Conservation (phyloP, 2,797 vertebrate genomes). For the Eutrigla gurnardus region DNA sequence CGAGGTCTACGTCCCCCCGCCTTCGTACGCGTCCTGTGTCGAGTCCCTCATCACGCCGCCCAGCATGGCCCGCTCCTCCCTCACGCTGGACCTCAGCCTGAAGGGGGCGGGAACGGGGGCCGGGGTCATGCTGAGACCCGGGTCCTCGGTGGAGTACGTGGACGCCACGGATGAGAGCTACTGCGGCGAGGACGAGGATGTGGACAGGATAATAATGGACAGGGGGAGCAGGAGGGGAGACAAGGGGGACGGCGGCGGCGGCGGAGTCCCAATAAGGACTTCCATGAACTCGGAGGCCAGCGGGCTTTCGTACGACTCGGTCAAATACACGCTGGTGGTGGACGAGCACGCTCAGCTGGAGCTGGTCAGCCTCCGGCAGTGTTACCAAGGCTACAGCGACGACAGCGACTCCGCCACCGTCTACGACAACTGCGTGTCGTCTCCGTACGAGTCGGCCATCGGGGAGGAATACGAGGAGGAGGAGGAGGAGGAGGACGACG, state of each 20-base stretch:
- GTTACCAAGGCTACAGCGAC: conserved; percentile 95
- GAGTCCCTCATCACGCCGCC: conserved; percentile 79
- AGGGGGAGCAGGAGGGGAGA: conserved; percentile 55
- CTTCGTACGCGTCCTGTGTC: conserved; percentile 83
- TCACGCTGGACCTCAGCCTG: conserved; percentile 71
- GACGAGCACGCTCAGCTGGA: conserved; percentile 96
- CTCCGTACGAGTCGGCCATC: conserved; percentile 93
- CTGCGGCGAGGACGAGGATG: conserved; percentile 77
- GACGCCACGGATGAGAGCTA: conserved; percentile 77
- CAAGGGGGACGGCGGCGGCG: conserved; percentile 33
- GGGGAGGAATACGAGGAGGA: conserved; percentile 96
- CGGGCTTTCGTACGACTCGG: conserved; percentile 96
- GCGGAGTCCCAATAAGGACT: conserved; percentile 80
- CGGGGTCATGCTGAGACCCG: conserved; percentile 60
- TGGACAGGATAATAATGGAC: conserved; percentile 74
- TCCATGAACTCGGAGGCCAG: conserved; percentile 93
- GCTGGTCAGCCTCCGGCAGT: conserved; percentile 94
- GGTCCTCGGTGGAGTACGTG: conserved; percentile 76
- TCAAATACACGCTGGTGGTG: conserved; percentile 98
- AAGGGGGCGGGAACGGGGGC: conserved; percentile 63
- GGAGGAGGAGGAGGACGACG: conserved; percentile 77
- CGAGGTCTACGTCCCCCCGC: conserved; percentile 76
- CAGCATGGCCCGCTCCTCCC: conserved; percentile 56
- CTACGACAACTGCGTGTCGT: conserved; percentile 96
- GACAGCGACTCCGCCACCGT: conserved; percentile 96